Evolutionary conservation across 2,797 vertebrate species (phyloP).

Genomic region (Hippopotamyrus pictus): DNA sequence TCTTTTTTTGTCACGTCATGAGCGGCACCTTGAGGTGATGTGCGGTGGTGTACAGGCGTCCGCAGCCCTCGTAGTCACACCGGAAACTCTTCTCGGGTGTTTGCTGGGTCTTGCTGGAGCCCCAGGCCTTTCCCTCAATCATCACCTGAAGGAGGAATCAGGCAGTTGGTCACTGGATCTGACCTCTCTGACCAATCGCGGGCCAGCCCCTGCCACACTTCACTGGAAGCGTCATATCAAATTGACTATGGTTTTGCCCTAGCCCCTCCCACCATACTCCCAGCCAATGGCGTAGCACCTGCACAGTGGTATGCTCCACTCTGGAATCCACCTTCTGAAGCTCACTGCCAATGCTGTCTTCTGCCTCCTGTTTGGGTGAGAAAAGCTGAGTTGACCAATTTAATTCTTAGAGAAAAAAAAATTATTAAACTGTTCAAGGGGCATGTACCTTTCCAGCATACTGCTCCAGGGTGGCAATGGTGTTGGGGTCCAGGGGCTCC

Average conservation of each 20-base stretch:
- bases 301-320: slow-evolving; percentile 28
- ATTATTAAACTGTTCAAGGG: background rate
- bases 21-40: slow-evolving; percentile 68
- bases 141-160: slow-evolving; percentile 47
- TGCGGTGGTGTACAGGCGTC: slow-evolving; percentile 67
- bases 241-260: background rate
- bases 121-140: slow-evolving; percentile 52
- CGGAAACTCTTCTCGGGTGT: slow-evolving; percentile 55
- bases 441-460: slow-evolving; percentile 55
- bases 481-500: slow-evolving; percentile 48
- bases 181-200: background rate
- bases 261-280: background rate
- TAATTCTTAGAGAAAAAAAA: background rate
- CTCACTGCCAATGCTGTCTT: slow-evolving; percentile 33
- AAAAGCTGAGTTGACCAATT: background rate
- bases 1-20: background rate
- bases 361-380: slow-evolving; percentile 23
- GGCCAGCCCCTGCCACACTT: background rate
- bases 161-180: background rate
- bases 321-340: slow-evolving; percentile 17
- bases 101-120: slow-evolving; percentile 52
- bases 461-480: slow-evolving; percentile 53
- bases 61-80: slow-evolving; percentile 65
- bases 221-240: background rate
- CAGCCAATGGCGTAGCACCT: slow-evolving; percentile 24